Evolutionary conservation across 2,113 vertebrate species (phyloP).

Genomic region (Amphiprion percula): DNA sequence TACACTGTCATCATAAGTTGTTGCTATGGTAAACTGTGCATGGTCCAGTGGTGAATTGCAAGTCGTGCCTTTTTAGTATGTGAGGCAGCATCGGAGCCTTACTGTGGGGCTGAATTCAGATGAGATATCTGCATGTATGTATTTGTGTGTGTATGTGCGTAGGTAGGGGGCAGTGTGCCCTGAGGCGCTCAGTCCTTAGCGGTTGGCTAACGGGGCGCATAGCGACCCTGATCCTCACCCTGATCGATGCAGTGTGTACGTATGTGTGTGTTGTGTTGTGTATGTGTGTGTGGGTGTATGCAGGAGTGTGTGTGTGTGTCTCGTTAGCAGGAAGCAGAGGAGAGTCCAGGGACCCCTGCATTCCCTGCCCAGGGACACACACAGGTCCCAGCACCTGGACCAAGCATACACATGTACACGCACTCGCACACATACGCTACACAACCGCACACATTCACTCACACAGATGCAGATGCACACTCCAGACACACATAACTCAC

Average conservation of each 20-base stretch:
- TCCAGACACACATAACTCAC: constrained; percentile 50
- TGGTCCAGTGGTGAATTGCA: constrained; percentile 15
- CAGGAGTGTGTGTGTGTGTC: constrained; percentile 53
- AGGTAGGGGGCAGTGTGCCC: constrained; percentile 56
- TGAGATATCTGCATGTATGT: constrained; percentile 66
- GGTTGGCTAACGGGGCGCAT: constrained; percentile 74
- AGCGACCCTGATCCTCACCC: constrained; percentile 70
- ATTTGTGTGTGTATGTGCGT: constrained; percentile 31
- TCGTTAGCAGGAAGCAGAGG: constrained; percentile 78
- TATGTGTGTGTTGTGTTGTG: constrained; percentile 23
- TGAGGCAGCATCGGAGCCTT: constrained; percentile 30
- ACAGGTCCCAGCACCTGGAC: constrained; percentile 77
- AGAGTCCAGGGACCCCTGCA: constrained; percentile 75
- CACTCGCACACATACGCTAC: constrained; percentile 15
- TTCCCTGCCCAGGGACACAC: constrained; percentile 77
- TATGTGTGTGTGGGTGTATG: constrained; percentile 1
- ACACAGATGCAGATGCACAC: constrained; percentile 50
- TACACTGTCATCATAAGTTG: constrained; percentile 2
- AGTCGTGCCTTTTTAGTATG: constrained; percentile 65
- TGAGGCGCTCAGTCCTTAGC: constrained; percentile 73
- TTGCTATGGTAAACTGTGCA: constrained; percentile 21
- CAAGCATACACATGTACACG: constrained; percentile 43
- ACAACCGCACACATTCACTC: constrained; percentile 20
- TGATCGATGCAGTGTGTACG: constrained; percentile 75
- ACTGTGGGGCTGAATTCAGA: constrained; percentile 69